Percentiles rank a stretch among this genome's conserved stretches.
These are phyloP conservation scores for Toxonevra muliebris DNA, from an alignment of 2,888 invertebrate genomes.

Conservation along the genomic window DNA sequence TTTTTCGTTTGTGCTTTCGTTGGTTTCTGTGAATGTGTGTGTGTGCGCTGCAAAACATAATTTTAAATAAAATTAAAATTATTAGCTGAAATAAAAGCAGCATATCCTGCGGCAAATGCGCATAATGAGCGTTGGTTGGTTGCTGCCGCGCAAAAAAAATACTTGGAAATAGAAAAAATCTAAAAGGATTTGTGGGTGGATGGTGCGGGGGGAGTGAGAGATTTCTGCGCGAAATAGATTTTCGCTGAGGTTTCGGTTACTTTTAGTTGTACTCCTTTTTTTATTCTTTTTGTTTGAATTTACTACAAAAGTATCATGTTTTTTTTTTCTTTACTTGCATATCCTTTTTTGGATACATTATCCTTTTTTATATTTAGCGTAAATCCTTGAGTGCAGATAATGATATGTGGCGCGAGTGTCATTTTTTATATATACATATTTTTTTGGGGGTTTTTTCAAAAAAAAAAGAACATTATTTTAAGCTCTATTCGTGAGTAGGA, in stretches of 20 bases:
- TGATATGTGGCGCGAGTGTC: constrained; percentile 43
- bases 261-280: constrained; percentile 10
- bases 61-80: constrained; percentile 58
- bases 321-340: constrained; percentile 30
- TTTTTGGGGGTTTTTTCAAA: constrained; percentile 29
- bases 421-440: constrained; percentile 39
- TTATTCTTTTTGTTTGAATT: constrained; percentile 5
- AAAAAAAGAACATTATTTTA: constrained; percentile 13
- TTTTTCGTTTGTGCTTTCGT: constrained; percentile 37
- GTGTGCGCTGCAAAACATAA: constrained; percentile 32
- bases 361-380: constrained; percentile 42
- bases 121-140: constrained; percentile 54
- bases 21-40: constrained; percentile 6
- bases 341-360: neutral
- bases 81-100: constrained; percentile 52
- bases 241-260: constrained; percentile 23
- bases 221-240: constrained; percentile 31
- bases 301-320: constrained; percentile 26
- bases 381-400: constrained; percentile 55
- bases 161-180: neutral
- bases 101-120: constrained; percentile 57
- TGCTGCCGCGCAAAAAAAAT: constrained; percentile 18
- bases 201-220: constrained; percentile 6
- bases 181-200: neutral
- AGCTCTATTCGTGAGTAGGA: neutral